These are phyloP conservation scores for Trachelus tabidus DNA, from an alignment of 2,888 invertebrate species.

Conservation along the genomic window DNA sequence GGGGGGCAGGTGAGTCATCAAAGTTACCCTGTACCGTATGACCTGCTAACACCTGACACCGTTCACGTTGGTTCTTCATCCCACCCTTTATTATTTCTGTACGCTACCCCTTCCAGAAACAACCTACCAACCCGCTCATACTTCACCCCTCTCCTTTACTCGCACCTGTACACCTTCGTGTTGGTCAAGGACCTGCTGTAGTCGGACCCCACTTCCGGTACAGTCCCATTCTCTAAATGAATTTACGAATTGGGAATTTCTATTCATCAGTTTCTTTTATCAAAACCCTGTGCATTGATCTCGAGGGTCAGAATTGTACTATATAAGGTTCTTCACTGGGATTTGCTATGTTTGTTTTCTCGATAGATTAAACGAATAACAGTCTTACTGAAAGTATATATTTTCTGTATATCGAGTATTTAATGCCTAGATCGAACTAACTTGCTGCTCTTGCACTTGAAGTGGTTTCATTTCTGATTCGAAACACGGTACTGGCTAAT, in stretches of 20 bases:
- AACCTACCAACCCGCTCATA: background rate
- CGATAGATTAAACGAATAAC: background rate
- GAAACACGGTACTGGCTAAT: background rate
- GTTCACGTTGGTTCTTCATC: background rate
- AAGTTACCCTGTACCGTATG: conserved; percentile 15
- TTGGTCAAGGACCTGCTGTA: conserved; percentile 33
- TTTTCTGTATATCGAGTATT: background rate
- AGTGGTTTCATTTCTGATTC: background rate
- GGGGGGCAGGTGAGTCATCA: conserved; percentile 67
- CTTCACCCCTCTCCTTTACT: background rate
- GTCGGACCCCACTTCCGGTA: conserved; percentile 16
- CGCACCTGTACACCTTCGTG: conserved; percentile 23
- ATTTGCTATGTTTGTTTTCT: background rate
- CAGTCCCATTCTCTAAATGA: background rate
- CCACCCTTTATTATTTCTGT: background rate
- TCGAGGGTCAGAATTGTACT: background rate
- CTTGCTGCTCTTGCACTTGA: background rate
- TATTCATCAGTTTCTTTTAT: background rate
- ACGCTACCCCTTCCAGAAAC: background rate
- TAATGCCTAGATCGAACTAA: background rate
- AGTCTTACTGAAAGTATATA: background rate
- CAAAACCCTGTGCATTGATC: background rate
- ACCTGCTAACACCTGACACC: background rate
- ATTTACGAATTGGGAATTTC: background rate
- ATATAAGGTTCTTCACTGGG: background rate